Evolutionary conservation across 1,140 invertebrate genomes (phyloP).

Genomic region (Dufourea novaeangliae): DNA sequence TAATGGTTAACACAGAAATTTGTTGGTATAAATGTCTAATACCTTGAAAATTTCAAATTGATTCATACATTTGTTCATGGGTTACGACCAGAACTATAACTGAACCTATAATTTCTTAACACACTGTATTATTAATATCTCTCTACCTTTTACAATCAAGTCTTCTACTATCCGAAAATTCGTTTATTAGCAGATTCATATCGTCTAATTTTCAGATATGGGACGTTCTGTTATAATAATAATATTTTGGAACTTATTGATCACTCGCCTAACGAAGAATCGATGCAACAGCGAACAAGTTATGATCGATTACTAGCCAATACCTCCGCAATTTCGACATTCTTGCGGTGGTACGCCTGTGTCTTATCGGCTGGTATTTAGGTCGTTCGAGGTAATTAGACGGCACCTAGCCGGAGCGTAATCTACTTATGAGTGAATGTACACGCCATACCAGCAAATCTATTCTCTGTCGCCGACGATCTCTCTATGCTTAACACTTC

Average conservation of each 20-base stretch:
- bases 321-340: background rate
- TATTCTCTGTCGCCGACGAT: background rate
- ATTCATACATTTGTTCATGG: too few species aligned
- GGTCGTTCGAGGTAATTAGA: background rate
- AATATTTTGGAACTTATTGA: background rate
- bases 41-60: too few species aligned
- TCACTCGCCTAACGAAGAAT: background rate
- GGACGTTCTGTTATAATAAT: background rate
- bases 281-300: background rate
- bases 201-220: background rate
- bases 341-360: background rate
- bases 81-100: too few species aligned
- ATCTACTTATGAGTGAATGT: constrained; percentile 6
- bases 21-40: too few species aligned
- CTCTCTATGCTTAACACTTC: constrained; percentile 1
- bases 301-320: background rate
- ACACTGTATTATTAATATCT: too few species aligned
- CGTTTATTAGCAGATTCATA: too few species aligned
- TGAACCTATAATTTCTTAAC: too few species aligned
- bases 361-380: background rate
- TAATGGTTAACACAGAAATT: too few species aligned
- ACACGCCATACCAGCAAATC: background rate
- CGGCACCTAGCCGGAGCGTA: background rate
- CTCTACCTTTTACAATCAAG: too few species aligned
- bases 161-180: too few species aligned